Percentiles rank a stretch among this genome's conserved stretches.
Evolutionary conservation across 92 coral and sea anemone genomes (phyloP).

Genomic region (Epizoanthus illoricatus): DNA sequence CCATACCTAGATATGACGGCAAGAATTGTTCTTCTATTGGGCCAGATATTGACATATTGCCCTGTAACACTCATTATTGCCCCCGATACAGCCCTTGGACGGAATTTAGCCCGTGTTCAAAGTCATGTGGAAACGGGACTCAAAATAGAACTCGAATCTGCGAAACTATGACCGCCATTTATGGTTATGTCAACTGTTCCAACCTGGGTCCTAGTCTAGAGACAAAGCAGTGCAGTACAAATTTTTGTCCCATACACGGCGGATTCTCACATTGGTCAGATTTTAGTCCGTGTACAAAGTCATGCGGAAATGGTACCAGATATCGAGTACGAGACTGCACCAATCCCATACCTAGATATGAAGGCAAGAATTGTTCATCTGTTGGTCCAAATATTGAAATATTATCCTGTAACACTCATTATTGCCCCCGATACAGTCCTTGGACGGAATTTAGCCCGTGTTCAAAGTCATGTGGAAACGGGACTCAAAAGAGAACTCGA

Average conservation of each 20-base stretch:
- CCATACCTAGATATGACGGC: constrained; percentile 77
- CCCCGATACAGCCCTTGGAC: constrained; percentile 59
- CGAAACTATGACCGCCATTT: background rate
- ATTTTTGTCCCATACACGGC: constrained; percentile 76
- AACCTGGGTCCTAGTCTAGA: constrained; percentile 35
- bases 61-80: constrained; percentile 43
- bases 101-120: constrained; percentile 61
- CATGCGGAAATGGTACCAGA: constrained; percentile 70
- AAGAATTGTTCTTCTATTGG: constrained; percentile 71
- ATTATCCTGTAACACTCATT: constrained; percentile 33
- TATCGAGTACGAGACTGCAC: constrained; percentile 64
- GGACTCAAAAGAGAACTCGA: constrained; percentile 62
- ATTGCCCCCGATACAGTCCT: constrained; percentile 40
- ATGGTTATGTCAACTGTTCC: constrained; percentile 38
- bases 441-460: constrained; percentile 71
- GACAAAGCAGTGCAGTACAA: constrained; percentile 47
- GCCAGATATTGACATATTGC: constrained; percentile 3
- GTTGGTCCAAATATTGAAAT: constrained; percentile 49
- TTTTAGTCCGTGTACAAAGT: constrained; percentile 70
- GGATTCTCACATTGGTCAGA: constrained; percentile 75
- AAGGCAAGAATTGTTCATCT: constrained; percentile 71
- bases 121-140: constrained; percentile 74
- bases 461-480: constrained; percentile 75
- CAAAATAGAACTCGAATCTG: constrained; percentile 66
- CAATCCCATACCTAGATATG: constrained; percentile 72